Base-by-base conservation (phyloP, 2,113 vertebrate genomes). In the Connochaetes taurinus region DNA sequence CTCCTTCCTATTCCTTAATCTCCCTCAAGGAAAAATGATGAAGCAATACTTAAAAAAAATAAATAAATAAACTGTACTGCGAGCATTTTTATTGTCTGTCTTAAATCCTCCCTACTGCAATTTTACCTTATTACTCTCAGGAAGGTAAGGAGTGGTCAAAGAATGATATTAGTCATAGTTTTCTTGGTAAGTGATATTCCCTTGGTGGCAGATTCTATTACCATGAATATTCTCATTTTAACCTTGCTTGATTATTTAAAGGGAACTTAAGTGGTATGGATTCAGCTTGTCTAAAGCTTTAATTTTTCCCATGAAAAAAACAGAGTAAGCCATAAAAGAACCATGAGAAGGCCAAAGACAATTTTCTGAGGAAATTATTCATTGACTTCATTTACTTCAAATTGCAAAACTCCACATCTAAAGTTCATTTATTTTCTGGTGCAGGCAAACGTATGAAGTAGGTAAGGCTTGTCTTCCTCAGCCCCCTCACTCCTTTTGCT, bases 301-400 rank as follows among this genome's bases (percentile, higher is more conserved):
- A 90, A 21, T 96, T 94, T 98, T 96, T 89, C 45, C 78, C 43
- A 89, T 47, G 57, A 94, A 89, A 90, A 84, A 94, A 83, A 55
- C 71, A 6, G 19, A 80, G 1, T 93, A 84, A 94, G 55, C 55
- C 78, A 90, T 95, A 83, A 95, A 98, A 91, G 33, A 88, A 36
- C 50, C 36, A 19, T 87, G 67, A 97, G 43, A 97, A 16, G 36
- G 50, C 83, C 97, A 96, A 96, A 91, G 43, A 97, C 87, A 96
- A 87, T 97, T 97, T 98, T 97, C 88, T 55, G 83, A 93, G 50
- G 90, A 95, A 96, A 93, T 91, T 96, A 93, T 96, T 93, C 89
- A 91, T 89, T 86, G 67, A 57, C 53, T 95, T 95, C 97, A 97
- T 96, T 97, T 95, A 93, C 86, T 96, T 94, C 95, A 98, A 89